Base-by-base conservation (phyloP, 2,797 vertebrate genomes). In the Chaetodon trifasciatus region DNA sequence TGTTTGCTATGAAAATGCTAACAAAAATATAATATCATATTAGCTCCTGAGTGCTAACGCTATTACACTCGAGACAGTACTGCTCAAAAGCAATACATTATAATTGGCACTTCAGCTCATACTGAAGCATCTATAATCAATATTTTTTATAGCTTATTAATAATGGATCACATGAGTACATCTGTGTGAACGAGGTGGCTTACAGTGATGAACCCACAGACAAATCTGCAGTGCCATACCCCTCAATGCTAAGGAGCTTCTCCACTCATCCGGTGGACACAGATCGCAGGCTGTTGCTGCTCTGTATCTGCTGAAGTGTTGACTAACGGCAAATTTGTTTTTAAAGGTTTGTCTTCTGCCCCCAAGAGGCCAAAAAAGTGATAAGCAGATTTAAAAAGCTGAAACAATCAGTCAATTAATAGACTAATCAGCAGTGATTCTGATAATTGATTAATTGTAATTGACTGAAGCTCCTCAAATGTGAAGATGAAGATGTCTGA, bases 101-200 rank as follows among this genome's bases (percentile, higher is more conserved):
- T 11, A 23, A 9, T 57, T 57, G 16, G 8, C 17, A 19, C 16
- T 21, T 66, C 32, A 50, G 39, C 32, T 49, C 16, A 0, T 10
- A 39, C 53, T 47, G 9, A 49, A 49, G 32, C 24, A 3, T 28
- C 55, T 35, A 32, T 13, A 13, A 50, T 50, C 49, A 21, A 50
- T 50, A 28, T 72, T 28, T 21, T 44, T 61, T 28, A 24, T 47
- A 47, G 44, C 42, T 24, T 21, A 13, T 21, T 40, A 62, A 50
- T 62, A 52, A 62, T 72, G 2, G 8, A 72, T 72, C 70, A 62
- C 11, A 42, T 49, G 28, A 58, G 56, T 4, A n/a, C 56, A 23
- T 37, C 42, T 13, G 28, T 50, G 46, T 28, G 35, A 52, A 40
- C 16, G 32, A 32, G 19, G 32, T 35, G 6, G 19, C 24, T 42